These are phyloP conservation scores for Cirrhinus mrigala DNA, from an alignment of 2,797 vertebrate genomes.

Conservation along the genomic window DNA sequence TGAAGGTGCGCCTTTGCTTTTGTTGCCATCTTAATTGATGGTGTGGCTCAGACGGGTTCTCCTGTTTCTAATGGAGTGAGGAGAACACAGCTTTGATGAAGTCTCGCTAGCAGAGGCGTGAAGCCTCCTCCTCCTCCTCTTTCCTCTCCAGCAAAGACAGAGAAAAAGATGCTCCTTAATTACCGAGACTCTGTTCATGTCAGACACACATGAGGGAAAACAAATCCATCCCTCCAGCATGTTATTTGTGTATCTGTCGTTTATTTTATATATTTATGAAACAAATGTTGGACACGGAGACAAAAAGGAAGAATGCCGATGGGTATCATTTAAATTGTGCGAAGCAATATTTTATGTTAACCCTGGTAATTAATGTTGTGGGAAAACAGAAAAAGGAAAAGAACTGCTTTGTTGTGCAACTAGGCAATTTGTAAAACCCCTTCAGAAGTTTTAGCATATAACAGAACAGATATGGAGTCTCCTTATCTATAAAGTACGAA, in stretches of 20 bases:
- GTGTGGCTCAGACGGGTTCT: conserved; percentile 61
- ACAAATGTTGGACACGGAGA: conserved; percentile 46
- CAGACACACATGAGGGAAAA: conserved; percentile 57
- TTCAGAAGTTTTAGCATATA: not conserved
- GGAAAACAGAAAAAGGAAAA: conserved; percentile 38
- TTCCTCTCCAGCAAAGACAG: conserved; percentile 49
- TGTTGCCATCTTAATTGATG: conserved; percentile 68
- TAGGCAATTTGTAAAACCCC: conserved; percentile 42
- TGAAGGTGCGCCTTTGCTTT: conserved; percentile 72
- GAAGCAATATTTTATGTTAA: conserved; percentile 55
- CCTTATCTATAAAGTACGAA: not conserved
- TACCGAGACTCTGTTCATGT: conserved; percentile 57
- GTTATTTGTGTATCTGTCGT: conserved; percentile 45
- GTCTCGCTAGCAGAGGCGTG: conserved; percentile 44
- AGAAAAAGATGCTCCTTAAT: conserved; percentile 61
- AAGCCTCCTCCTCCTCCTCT: conserved; percentile 44
- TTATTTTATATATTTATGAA: conserved; percentile 55
- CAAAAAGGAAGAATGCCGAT: conserved; percentile 16
- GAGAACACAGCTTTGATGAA: conserved; percentile 60
- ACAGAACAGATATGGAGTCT: not conserved
- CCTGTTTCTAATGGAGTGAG: conserved; percentile 65
- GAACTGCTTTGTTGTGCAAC: conserved; percentile 31
- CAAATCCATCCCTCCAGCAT: conserved; percentile 63
- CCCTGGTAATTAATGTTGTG: conserved; percentile 58
- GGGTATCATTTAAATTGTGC: conserved; percentile 44